Evolutionary conservation across 1,140 invertebrate genomes (phyloP).

Genomic region (Theocolax elegans): DNA sequence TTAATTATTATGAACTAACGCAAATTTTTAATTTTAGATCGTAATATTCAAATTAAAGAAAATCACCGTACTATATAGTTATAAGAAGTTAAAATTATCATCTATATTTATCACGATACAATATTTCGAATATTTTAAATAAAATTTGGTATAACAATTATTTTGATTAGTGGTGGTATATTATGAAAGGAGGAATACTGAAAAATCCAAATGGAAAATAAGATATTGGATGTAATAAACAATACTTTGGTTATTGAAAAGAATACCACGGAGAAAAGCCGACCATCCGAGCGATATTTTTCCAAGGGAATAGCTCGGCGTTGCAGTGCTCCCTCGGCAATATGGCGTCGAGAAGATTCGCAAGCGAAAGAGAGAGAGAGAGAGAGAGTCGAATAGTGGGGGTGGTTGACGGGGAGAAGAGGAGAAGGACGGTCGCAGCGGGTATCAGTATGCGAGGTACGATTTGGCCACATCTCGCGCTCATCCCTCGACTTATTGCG

Average conservation of each 20-base stretch:
- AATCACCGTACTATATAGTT: too few species aligned
- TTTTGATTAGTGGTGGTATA: too few species aligned
- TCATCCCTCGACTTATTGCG: constrained; percentile 68
- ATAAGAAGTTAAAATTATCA: too few species aligned
- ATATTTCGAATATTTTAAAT: too few species aligned
- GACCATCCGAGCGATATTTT: background rate
- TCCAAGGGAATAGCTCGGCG: background rate
- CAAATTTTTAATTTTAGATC: too few species aligned
- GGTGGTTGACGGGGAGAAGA: background rate
- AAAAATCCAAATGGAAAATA: too few species aligned
- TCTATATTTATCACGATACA: too few species aligned
- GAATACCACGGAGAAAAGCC: background rate
- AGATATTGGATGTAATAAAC: too few species aligned
- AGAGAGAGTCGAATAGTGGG: background rate
- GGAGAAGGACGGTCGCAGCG: constrained; percentile 46
- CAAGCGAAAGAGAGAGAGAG: background rate
- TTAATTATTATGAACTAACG: too few species aligned
- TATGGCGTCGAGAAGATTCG: background rate
- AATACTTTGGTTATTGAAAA: constrained; percentile 2
- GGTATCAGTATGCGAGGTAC: constrained; percentile 68
- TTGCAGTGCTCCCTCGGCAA: constrained; percentile 10
- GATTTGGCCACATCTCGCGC: constrained; percentile 67
- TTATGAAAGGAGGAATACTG: too few species aligned
- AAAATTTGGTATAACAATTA: too few species aligned
- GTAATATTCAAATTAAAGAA: too few species aligned